These are phyloP conservation scores for Onychomys arenicola DNA, from an alignment of 2,797 vertebrate genomes.

Conservation along the genomic window DNA sequence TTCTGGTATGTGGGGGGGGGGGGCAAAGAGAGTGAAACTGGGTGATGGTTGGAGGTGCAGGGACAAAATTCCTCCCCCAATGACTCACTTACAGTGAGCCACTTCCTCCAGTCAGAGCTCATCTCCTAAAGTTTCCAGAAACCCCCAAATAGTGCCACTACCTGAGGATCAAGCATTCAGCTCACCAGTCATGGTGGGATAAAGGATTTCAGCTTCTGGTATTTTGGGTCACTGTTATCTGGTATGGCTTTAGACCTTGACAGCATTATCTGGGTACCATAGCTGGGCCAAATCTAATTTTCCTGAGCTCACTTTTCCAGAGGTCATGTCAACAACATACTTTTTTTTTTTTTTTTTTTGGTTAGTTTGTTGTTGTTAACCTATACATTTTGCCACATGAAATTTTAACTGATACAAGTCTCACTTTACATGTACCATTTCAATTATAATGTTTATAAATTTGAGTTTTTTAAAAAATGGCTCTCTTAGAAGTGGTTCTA, in stretches of 20 bases:
- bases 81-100: neutral
- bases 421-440: constrained; percentile 14
- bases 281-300: constrained; percentile 21
- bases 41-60: neutral
- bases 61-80: neutral
- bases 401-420: constrained; percentile 1
- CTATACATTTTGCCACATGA: neutral
- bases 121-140: neutral
- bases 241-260: neutral
- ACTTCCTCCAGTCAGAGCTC: neutral
- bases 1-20: neutral
- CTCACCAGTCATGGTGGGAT: neutral
- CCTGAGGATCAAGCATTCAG: neutral
- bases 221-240: constrained; percentile 8
- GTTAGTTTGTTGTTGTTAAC: neutral
- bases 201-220: neutral
- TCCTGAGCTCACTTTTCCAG: neutral
- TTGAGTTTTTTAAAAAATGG: neutral
- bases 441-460: constrained; percentile 18
- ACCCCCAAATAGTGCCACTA: neutral
- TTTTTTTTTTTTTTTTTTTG: neutral
- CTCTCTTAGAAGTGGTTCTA: neutral
- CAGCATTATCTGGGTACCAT: neutral
- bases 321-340: constrained; percentile 6
- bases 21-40: neutral